Evolutionary conservation across 2,113 vertebrate species (phyloP).

Genomic region (Phrynosoma platyrhinos): DNA sequence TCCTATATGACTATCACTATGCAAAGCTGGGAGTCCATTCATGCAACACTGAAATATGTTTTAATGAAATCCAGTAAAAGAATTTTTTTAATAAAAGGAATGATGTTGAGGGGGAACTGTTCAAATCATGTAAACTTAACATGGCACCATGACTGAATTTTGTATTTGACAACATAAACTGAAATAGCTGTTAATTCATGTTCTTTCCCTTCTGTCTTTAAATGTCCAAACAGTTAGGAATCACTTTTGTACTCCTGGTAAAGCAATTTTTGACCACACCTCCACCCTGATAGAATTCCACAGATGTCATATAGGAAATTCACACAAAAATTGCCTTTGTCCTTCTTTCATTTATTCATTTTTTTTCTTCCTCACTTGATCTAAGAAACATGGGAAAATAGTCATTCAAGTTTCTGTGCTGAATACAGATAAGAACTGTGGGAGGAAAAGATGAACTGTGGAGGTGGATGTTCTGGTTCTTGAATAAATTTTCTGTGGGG

Average conservation of each 20-base stretch:
- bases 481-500: not conserved
- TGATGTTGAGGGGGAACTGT: not conserved
- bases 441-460: constrained; percentile 14
- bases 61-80: not conserved
- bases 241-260: not conserved
- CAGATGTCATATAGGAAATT: not conserved
- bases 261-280: not conserved
- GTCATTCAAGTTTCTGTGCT: constrained; percentile 10
- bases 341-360: constrained; percentile 29
- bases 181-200: not conserved
- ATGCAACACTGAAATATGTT: constrained; percentile 34
- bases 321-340: constrained; percentile 25
- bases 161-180: not conserved
- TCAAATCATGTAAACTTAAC: not conserved
- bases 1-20: constrained; percentile 57
- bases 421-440: not conserved
- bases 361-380: constrained; percentile 18
- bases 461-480: not conserved
- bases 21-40: constrained; percentile 32
- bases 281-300: constrained; percentile 11
- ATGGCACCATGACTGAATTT: constrained; percentile 15
- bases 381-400: not conserved
- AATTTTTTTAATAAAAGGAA: too few relatives aligned
- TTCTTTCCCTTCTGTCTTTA: not conserved
- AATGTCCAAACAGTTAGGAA: not conserved